Base-by-base conservation (phyloP, 2,797 vertebrate species). In the Crenuchus spilurus region DNA sequence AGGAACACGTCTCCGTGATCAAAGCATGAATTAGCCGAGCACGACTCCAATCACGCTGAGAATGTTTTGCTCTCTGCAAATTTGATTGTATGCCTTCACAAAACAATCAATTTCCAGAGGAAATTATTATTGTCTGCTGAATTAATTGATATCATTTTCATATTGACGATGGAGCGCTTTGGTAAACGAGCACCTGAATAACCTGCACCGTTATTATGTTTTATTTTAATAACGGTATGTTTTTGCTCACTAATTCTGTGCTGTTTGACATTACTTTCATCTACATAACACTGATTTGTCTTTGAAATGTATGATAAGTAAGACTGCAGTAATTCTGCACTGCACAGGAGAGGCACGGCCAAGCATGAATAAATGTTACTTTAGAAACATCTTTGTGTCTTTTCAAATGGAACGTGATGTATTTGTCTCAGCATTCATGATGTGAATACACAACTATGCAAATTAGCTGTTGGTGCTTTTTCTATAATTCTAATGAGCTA, bases 21-120 rank as follows among this genome's bases (percentile, higher is more conserved):
- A 61, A 60, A 60, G 20, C 18, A 20, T 58, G n/a, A 26, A 31
- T 49, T n/a, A 22, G 18, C 41, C 18, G 30, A 35, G 54, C 30
- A 1, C 37, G 42, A 35, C 33, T 33, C 35, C 26, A 55, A 44
- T 42, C 52, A 70, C 42, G 7, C 16, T 30, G 41, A 37, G 0
- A 20, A 26, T 63, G 39, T 44, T 52, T 52, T 57, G 7, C 48
- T 39, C 48, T 54, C 41, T 57, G 41, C 26, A 33, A 26, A 37
- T 61, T 26, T 71, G 30, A 63, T 63, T 64, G 22, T 41, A 44
- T 52, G 33, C 16, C 31, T 37, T 22, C 10, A n/a, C 8, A 42
- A 11, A 42, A 58, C 44, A 28, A 37, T 63, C 39, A 7, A 16
- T 24, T 35, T 42, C 57, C 20, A 14, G 8, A 11, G 10, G 16